Conservation (phyloP, 2,888 invertebrate species). For the Meloe dianella region DNA sequence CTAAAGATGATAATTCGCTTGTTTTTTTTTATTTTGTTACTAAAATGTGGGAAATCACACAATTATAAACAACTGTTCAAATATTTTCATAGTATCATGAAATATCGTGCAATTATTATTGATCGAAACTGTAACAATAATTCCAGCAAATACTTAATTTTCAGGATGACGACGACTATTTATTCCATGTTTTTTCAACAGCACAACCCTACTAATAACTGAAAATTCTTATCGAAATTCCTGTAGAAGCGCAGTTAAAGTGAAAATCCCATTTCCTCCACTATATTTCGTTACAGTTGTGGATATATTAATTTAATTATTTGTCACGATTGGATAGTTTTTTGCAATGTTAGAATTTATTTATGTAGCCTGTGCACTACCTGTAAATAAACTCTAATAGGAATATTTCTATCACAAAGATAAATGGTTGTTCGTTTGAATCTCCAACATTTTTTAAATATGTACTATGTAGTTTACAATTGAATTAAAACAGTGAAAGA, state of each 20-base stretch:
- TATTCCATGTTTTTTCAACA: no score
- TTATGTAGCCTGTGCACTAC: neutral
- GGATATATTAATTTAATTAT: conserved; percentile 10
- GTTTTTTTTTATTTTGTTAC: neutral
- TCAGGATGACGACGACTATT: no score
- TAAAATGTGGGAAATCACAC: neutral
- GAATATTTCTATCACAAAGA: neutral
- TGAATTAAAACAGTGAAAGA: no score
- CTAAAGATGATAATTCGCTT: neutral
- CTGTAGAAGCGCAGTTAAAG: neutral
- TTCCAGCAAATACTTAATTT: no score
- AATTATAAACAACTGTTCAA: neutral
- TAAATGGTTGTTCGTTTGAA: neutral
- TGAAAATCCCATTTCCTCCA: neutral
- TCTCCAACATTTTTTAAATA: neutral
- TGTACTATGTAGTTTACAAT: no score
- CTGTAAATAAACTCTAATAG: neutral
- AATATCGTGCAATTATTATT: neutral
- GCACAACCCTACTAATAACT: neutral
- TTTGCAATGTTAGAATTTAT: no score
- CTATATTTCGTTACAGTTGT: neutral
- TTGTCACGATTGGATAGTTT: neutral
- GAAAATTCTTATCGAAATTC: neutral
- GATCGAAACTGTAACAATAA: no score
- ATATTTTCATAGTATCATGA: neutral